phyloP scores from a whole-genome alignment of 2,888 invertebrate genomes.

The Sylvicola fuscatus region DNA sequence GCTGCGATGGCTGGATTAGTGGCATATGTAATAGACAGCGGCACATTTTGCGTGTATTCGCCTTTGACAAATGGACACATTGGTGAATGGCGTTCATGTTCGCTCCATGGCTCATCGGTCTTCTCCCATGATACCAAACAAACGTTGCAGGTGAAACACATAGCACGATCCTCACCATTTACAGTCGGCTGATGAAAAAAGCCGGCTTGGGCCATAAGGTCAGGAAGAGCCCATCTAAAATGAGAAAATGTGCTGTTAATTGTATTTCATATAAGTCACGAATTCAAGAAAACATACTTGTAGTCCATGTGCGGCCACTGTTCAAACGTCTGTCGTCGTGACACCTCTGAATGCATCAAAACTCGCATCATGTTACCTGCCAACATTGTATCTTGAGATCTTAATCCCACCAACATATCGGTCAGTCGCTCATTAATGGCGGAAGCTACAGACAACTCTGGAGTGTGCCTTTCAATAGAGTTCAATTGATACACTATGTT shows the following conservation, averaged over 20 bases:
- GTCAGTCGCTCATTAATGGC: constrained; percentile 73
- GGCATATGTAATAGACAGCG: constrained; percentile 66
- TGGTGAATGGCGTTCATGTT: constrained; percentile 87
- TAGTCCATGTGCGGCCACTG: constrained; percentile 96
- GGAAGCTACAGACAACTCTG: constrained; percentile 73
- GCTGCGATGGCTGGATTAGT: constrained; percentile 52
- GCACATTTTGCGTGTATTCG: constrained; percentile 89
- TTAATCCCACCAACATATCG: constrained; percentile 38
- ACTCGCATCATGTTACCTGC: constrained; percentile 26
- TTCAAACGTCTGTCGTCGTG: constrained; percentile 74
- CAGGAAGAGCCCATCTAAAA: constrained; percentile 78
- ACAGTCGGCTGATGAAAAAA: constrained; percentile 88
- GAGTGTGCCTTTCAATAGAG: constrained; percentile 60
- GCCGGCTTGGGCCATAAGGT: constrained; percentile 93
- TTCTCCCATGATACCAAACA: constrained; percentile 95
- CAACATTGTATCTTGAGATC: constrained; percentile 22
- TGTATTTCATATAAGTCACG: no score
- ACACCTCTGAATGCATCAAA: constrained; percentile 82
- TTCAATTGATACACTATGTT: constrained; percentile 66
- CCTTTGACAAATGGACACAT: constrained; percentile 86
- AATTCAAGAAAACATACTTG: constrained; percentile 38
- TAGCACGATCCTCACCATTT: constrained; percentile 79
- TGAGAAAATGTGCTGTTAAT: background rate
- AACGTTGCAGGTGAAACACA: constrained; percentile 91
- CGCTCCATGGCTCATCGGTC: constrained; percentile 93